A percentile compares a stretch with the other conserved stretches of the same genome.
Conservation (phyloP, 2,113 vertebrate genomes). For the Phainopepla nitens region DNA sequence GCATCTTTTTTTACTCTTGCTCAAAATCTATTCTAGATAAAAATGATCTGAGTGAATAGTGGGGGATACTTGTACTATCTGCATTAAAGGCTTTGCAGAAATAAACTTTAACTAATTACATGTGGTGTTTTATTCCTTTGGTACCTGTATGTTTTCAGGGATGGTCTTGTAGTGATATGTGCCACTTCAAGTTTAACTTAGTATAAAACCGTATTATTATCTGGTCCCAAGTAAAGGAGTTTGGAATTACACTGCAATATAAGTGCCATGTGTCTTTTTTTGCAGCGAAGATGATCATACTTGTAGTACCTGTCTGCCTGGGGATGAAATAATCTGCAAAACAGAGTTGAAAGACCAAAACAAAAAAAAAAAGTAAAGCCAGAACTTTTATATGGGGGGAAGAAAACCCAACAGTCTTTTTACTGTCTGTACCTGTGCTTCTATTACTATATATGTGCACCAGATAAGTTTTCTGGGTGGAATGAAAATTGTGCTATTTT, state of each 20-base stretch:
- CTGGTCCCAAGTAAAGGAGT: neutral
- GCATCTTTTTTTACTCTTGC: neutral
- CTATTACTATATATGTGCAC: neutral
- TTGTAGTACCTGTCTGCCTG: neutral
- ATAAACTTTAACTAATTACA: neutral
- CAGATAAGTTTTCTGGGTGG: neutral
- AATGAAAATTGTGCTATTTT: neutral
- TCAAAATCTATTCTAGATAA: neutral
- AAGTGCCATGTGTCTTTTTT: neutral
- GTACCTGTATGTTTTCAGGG: neutral
- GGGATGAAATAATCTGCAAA: neutral
- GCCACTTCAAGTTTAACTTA: neutral
- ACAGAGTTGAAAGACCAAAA: neutral
- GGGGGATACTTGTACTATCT: neutral
- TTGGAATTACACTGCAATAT: neutral
- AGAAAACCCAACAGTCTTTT: neutral
- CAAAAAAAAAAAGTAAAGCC: neutral
- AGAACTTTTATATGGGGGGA: neutral
- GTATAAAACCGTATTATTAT: neutral
- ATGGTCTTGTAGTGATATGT: neutral
- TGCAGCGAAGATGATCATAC: neutral
- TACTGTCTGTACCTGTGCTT: neutral
- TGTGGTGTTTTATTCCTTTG: neutral
- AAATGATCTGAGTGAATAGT: neutral
- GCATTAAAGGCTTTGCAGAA: neutral